These are phyloP conservation scores for Calonectris borealis DNA, from an alignment of 2,113 vertebrate species.

Conservation along the genomic window DNA sequence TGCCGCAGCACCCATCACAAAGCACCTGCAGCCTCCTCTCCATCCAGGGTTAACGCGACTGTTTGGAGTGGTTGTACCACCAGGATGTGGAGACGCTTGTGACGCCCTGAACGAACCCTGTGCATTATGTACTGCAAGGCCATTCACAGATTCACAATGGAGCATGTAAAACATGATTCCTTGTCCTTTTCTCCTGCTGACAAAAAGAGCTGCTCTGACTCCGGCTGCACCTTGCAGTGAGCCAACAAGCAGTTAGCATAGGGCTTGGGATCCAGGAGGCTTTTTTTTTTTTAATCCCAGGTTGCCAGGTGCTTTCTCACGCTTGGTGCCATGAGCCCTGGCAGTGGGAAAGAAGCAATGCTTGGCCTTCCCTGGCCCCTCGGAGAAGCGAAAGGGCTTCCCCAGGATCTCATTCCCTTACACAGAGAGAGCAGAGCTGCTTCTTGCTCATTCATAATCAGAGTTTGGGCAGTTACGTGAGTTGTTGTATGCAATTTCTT, in stretches of 20 bases:
- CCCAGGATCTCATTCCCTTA: background rate
- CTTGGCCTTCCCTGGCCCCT: background rate
- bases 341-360: background rate
- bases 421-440: background rate
- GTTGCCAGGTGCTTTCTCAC: background rate
- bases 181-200: background rate
- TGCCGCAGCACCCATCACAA: background rate
- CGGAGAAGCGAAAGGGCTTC: background rate
- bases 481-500: slow-evolving; percentile 64
- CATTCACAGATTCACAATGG: background rate
- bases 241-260: background rate
- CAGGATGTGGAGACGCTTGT: background rate
- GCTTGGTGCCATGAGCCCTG: accelerated
- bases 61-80: background rate
- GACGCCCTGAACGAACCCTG: background rate
- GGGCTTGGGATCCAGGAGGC: background rate
- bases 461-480: slow-evolving; percentile 21
- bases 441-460: slow-evolving; percentile 30
- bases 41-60: accelerated
- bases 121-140: background rate
- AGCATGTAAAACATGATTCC: background rate
- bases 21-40: background rate
- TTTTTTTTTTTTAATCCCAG: background rate
- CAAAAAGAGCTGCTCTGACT: background rate
- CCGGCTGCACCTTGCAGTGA: background rate